Percentiles rank a stretch among this genome's conserved stretches.
These are phyloP conservation scores for Otus sunia DNA, from an alignment of 2,113 vertebrate species.

Conservation along the genomic window DNA sequence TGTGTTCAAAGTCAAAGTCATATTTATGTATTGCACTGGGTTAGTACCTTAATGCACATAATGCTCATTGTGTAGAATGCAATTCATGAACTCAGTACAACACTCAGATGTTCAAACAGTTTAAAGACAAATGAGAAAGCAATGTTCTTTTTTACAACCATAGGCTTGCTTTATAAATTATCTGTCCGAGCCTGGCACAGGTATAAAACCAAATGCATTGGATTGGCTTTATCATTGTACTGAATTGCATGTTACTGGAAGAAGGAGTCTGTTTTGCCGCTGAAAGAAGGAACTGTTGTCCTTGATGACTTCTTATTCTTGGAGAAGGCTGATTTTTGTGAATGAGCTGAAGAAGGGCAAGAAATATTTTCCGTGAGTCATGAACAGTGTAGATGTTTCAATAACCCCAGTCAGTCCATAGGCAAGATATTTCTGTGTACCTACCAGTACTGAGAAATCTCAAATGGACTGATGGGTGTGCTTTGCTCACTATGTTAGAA, in stretches of 20 bases:
- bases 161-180: background rate
- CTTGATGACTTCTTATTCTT: background rate
- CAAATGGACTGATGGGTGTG: background rate
- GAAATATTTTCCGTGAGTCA: background rate
- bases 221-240: background rate
- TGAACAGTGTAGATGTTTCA: background rate
- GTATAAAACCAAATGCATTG: background rate
- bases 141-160: background rate
- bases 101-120: background rate
- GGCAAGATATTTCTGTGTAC: background rate
- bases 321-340: background rate
- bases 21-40: background rate
- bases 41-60: background rate
- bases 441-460: background rate
- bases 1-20: background rate
- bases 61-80: background rate
- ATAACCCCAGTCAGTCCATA: background rate
- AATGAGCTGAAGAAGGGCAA: background rate
- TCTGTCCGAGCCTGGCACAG: background rate
- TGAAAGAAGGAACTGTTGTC: background rate
- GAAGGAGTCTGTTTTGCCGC: background rate
- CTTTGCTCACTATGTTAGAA: background rate
- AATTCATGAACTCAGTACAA: background rate
- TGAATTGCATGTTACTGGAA: conserved; percentile 13
- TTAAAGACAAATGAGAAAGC: background rate